A percentile compares a stretch with the other conserved stretches of the same genome.
Evolutionary conservation across 2,888 invertebrate genomes (phyloP).

Genomic region (Byasa hedistus): DNA sequence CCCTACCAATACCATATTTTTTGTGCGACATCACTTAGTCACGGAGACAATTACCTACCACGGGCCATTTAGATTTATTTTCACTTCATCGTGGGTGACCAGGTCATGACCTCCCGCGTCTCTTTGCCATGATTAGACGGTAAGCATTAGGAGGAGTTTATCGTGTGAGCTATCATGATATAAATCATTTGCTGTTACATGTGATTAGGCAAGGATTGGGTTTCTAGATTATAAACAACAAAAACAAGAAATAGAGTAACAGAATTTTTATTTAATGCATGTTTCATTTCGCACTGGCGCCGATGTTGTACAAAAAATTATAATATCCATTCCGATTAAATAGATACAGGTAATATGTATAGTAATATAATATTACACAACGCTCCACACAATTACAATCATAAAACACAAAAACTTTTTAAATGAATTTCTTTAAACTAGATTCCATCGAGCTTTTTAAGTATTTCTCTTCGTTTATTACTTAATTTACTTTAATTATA

Average conservation of each 20-base stretch:
- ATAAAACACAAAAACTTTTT: slow-evolving; percentile 76
- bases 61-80: too few relatives aligned
- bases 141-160: neutral
- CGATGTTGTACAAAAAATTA: slow-evolving; percentile 79
- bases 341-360: slow-evolving; percentile 61
- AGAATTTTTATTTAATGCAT: slow-evolving; percentile 80
- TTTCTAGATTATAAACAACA: slow-evolving; percentile 41
- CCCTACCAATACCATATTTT: too few relatives aligned
- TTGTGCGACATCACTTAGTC: too few relatives aligned
- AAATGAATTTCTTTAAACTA: slow-evolving; percentile 68
- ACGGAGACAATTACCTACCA: too few relatives aligned
- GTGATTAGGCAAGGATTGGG: slow-evolving; percentile 3
- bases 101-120: too few relatives aligned
- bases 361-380: slow-evolving; percentile 67
- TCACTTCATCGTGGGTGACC: too few relatives aligned
- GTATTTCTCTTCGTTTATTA: slow-evolving; percentile 69
- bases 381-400: slow-evolving; percentile 75
- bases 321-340: slow-evolving; percentile 68
- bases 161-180: neutral
- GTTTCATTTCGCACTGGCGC: slow-evolving; percentile 76
- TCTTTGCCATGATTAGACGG: too few relatives aligned
- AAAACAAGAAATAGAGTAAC: slow-evolving; percentile 68
- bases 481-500: slow-evolving; percentile 73
- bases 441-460: slow-evolving; percentile 68
- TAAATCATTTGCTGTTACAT: neutral